Percentiles rank a stretch among this genome's conserved stretches.
Evolutionary conservation across 2,797 vertebrate genomes (phyloP).

Genomic region (Diglossa cyanea): DNA sequence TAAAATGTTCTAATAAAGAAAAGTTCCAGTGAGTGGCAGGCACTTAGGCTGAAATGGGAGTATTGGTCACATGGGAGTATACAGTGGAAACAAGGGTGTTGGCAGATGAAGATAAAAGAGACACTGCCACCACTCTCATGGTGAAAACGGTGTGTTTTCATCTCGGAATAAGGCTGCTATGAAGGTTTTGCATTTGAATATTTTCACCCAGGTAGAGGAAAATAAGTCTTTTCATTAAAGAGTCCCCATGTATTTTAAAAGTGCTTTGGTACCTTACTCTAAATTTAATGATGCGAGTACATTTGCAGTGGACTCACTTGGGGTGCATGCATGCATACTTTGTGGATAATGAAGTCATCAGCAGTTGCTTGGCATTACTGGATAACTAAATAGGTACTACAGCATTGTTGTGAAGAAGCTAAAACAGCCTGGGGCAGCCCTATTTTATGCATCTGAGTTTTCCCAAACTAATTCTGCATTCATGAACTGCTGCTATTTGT

Average conservation of each 20-base stretch:
- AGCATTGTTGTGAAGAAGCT: slow-evolving; percentile 33
- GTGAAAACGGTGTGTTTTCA: background rate
- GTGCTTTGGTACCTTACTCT: slow-evolving; percentile 7
- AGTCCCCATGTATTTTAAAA: background rate
- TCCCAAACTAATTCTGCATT: slow-evolving; percentile 43
- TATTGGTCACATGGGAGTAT: background rate
- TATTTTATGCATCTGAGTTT: slow-evolving; percentile 56
- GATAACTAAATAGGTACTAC: slow-evolving; percentile 45
- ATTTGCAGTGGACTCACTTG: slow-evolving; percentile 1
- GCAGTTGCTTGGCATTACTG: slow-evolving; percentile 47
- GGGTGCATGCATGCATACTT: slow-evolving; percentile 42
- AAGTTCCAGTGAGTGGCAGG: background rate
- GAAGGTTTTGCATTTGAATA: background rate
- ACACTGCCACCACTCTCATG: background rate
- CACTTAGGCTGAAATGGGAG: background rate
- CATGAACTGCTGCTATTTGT: slow-evolving; percentile 34
- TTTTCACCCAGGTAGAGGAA: background rate
- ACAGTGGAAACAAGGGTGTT: background rate
- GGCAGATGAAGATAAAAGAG: slow-evolving; percentile 8
- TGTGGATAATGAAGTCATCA: slow-evolving; percentile 47
- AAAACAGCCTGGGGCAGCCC: slow-evolving; percentile 47
- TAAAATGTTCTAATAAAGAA: slow-evolving; percentile 2
- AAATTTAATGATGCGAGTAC: slow-evolving; percentile 44
- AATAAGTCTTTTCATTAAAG: background rate
- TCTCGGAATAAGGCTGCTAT: background rate